Conservation (phyloP, 30 jellyfish, hydroid and myxozoan genomes). For the Nemopilema nomurai region DNA sequence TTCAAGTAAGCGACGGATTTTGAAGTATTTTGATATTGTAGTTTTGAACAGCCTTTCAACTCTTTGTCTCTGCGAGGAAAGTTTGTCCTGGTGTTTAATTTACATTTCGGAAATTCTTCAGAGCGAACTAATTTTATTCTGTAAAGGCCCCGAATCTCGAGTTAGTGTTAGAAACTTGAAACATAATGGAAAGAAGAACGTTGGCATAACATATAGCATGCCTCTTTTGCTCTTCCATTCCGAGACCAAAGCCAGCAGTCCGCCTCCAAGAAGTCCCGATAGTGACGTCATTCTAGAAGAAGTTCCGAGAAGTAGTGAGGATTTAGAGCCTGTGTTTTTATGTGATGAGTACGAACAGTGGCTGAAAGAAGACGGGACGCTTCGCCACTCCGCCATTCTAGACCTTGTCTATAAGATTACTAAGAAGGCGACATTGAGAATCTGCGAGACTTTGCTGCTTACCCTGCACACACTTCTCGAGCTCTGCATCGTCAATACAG, state of each 20-base stretch:
- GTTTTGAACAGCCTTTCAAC: slow-evolving; percentile 64
- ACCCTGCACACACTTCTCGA: slow-evolving; percentile 45
- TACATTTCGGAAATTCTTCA: slow-evolving; percentile 70
- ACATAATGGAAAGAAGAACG: slow-evolving; percentile 17
- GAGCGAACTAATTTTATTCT: slow-evolving; percentile 14
- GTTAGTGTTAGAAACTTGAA: slow-evolving; percentile 11
- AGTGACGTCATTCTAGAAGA: not conserved
- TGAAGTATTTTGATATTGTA: slow-evolving; percentile 78
- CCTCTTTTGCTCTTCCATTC: slow-evolving; percentile 22
- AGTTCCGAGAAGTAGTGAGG: not conserved
- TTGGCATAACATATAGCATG: slow-evolving; percentile 20
- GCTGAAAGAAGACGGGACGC: slow-evolving; percentile 29
- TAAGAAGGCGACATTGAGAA: slow-evolving; percentile 26
- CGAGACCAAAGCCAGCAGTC: not conserved
- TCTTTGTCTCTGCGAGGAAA: slow-evolving; percentile 55
- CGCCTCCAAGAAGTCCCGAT: slow-evolving; percentile 14
- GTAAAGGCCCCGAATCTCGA: slow-evolving; percentile 30
- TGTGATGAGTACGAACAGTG: slow-evolving; percentile 39
- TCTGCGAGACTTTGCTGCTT: slow-evolving; percentile 50
- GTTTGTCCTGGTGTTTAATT: slow-evolving; percentile 68
- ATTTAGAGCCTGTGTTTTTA: slow-evolving; percentile 23
- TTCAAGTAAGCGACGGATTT: slow-evolving; percentile 1
- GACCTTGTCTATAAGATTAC: slow-evolving; percentile 30
- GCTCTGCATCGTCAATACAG: slow-evolving; percentile 23
- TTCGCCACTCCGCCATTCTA: slow-evolving; percentile 32